Evolutionary conservation across 2,797 vertebrate genomes (phyloP).

Genomic region (Diglossa cyanea): DNA sequence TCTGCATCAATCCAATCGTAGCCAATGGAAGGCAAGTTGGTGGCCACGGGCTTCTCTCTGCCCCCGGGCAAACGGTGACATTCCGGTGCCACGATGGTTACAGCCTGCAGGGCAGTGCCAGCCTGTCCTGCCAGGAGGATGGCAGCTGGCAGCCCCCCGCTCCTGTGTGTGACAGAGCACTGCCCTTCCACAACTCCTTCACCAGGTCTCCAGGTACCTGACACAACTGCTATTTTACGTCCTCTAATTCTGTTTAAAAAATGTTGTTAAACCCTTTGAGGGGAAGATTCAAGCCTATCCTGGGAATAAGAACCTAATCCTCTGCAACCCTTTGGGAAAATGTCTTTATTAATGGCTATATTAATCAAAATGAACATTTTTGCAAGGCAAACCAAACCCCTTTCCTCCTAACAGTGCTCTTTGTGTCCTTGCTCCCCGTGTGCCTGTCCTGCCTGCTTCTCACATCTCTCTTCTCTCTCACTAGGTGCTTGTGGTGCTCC

Average conservation of each 20-base stretch:
- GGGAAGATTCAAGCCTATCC: not conserved
- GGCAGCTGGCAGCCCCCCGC: constrained; percentile 65
- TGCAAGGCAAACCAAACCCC: not conserved
- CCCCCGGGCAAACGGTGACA: constrained; percentile 26
- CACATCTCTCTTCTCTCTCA: constrained; percentile 19
- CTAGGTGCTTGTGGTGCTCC: constrained; percentile 59
- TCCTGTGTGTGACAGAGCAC: constrained; percentile 28
- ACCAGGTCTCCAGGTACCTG: not conserved
- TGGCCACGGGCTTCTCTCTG: constrained; percentile 1
- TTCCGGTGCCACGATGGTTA: constrained; percentile 48
- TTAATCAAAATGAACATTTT: not conserved
- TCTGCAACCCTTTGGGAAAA: not conserved
- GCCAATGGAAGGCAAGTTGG: not conserved
- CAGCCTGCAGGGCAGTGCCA: constrained; percentile 62
- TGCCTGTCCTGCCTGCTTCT: not conserved
- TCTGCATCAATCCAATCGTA: constrained; percentile 50
- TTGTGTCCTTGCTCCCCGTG: accelerated
- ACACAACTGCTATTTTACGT: accelerated
- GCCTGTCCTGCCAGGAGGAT: constrained; percentile 59
- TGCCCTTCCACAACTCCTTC: accelerated
- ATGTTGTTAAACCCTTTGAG: not conserved
- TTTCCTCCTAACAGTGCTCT: not conserved
- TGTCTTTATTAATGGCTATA: not conserved
- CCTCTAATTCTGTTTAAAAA: not conserved
- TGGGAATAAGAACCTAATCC: not conserved